Percentiles rank a stretch among this genome's conserved stretches.
These are phyloP conservation scores for Salvator merianae DNA, from an alignment of 2,113 vertebrate genomes.

Conservation along the genomic window DNA sequence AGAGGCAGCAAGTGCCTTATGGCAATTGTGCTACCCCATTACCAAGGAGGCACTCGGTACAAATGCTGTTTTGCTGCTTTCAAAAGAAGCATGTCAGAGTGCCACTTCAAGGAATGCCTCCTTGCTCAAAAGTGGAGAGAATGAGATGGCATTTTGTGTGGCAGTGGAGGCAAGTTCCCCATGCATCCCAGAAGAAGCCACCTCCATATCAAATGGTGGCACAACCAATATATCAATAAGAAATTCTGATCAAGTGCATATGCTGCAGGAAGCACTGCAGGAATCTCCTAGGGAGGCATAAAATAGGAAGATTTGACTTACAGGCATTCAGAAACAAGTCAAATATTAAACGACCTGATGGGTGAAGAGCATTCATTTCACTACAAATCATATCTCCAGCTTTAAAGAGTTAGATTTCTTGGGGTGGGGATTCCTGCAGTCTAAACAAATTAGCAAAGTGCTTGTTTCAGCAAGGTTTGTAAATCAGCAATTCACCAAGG, in stretches of 20 bases:
- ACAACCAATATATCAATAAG: background rate
- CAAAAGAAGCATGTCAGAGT: too few species aligned
- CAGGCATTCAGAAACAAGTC: background rate
- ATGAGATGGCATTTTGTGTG: too few species aligned
- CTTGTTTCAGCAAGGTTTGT: background rate
- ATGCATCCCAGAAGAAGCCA: too few species aligned
- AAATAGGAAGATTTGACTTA: background rate
- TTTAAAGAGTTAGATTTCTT: background rate
- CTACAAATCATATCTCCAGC: background rate
- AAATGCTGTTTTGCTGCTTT: too few species aligned
- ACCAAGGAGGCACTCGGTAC: too few species aligned
- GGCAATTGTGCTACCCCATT: too few species aligned
- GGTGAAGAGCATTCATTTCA: background rate
- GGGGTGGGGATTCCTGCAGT: background rate
- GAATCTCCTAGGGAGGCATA: background rate
- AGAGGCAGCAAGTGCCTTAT: too few species aligned
- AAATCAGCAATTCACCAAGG: background rate
- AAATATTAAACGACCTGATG: background rate
- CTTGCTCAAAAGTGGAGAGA: too few species aligned
- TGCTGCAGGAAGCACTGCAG: background rate
- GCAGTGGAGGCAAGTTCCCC: too few species aligned
- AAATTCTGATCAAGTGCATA: background rate
- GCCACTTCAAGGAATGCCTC: too few species aligned
- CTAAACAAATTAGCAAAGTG: background rate
- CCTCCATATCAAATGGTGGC: too few species aligned